Base-by-base conservation (phyloP, 2,113 vertebrate species). In the Apteryx mantelli region DNA sequence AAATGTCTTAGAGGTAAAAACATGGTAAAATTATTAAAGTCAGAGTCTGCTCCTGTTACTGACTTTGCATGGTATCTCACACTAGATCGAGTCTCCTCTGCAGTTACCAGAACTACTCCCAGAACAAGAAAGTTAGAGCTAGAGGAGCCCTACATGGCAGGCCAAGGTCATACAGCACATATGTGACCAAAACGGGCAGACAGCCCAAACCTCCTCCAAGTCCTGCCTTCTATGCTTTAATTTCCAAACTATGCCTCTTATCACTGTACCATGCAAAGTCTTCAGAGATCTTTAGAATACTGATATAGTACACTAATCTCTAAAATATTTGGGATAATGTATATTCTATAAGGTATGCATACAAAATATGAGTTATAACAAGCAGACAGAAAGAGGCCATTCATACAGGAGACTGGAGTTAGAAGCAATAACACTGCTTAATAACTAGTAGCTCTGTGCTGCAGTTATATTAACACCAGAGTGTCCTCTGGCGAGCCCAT, bases 271-370 rank as follows among this genome's bases (percentile, higher is more conserved):
- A 65, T 50, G 81, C 48, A 79, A 78, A 93, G 79, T 68, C 44
- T 73, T 84, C 80, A 71, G 44, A 73, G 83, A 61, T 91, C 80
- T 92, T 96, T 82, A 58, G 90, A 96, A 92, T 87, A 89, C 10
- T 56, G 74, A 79, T 79, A 92, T 65, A 95, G 80, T 73, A 84
- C 69, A 93, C 86, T 94, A 86, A 84, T 64, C 81, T 89, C 76
- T 79, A 50, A 94, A 93, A 88, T 84, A 84, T 94, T 91, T 68
- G 11, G n/a, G 56, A 56, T 87, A 68, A 89, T 40, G 19, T 46
- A 50, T 84, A 55, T 66, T 90, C 60, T 64, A 64, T 60, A 91
- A 8, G 1, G 12, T 44, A 52, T 32, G 74, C 91, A 82, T 52
- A 64, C 30, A 40, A 84, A 88, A 42, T 8, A 84, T 8, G 36